These are phyloP conservation scores for Prionailurus bengalensis DNA, from an alignment of 2,113 vertebrate genomes.

Conservation along the genomic window DNA sequence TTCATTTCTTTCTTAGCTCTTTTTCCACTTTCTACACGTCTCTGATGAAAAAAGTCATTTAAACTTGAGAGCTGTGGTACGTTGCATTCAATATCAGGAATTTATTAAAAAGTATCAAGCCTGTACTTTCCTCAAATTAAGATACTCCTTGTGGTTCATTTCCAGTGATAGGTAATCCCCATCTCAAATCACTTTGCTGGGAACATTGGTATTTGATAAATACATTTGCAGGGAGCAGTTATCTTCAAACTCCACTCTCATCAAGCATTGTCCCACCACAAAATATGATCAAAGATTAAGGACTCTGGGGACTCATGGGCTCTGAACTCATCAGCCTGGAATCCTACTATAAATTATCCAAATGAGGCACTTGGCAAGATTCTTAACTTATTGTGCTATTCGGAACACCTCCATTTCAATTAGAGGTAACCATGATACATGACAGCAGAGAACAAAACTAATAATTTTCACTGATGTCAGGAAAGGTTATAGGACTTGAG, in stretches of 20 bases:
- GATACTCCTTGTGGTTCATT: conserved; percentile 87
- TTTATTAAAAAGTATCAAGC: conserved; percentile 81
- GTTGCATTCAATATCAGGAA: conserved; percentile 78
- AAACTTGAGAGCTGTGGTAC: conserved; percentile 71
- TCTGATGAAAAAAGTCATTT: conserved; percentile 79
- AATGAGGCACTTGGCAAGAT: conserved; percentile 86
- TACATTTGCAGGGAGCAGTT: conserved; percentile 86
- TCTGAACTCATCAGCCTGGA: conserved; percentile 85
- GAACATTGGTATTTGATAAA: conserved; percentile 89
- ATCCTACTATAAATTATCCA: conserved; percentile 88
- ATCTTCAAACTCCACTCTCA: conserved; percentile 86
- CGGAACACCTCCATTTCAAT: conserved; percentile 87
- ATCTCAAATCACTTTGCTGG: conserved; percentile 85
- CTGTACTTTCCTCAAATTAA: conserved; percentile 86
- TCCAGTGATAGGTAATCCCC: conserved; percentile 88
- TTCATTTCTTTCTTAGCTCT: conserved; percentile 70
- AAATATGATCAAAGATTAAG: conserved; percentile 87
- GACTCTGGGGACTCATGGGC: conserved; percentile 85
- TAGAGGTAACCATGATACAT: conserved; percentile 86
- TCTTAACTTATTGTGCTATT: conserved; percentile 87
- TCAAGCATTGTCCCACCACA: conserved; percentile 86
- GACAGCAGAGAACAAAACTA: conserved; percentile 83
- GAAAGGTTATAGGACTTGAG: conserved; percentile 81
- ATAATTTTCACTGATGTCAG: conserved; percentile 85
- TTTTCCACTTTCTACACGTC: conserved; percentile 60